Conservation (phyloP, 1,140 invertebrate genomes). For the Cydia amplana region DNA sequence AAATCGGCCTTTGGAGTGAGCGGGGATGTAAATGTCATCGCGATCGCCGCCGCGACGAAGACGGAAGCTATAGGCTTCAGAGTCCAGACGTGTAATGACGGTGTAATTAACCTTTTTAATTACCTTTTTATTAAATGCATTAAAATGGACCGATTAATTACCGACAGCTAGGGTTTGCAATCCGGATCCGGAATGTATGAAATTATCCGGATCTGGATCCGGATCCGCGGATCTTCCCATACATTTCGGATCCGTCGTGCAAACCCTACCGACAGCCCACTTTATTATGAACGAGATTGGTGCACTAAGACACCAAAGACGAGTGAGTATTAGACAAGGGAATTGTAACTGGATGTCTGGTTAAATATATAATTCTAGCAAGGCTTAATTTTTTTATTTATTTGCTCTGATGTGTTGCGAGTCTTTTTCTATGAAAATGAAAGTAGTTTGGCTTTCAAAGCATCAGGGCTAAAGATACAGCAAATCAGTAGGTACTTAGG, state of each 20-base stretch:
- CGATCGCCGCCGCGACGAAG: neutral
- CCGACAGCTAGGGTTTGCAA: neutral
- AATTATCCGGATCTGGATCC: too few species aligned
- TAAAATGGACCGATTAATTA: neutral
- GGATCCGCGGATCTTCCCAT: too few species aligned
- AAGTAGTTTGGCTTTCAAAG: too few species aligned
- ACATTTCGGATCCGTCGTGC: too few species aligned
- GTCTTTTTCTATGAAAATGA: too few species aligned
- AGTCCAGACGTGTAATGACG: constrained; percentile 7
- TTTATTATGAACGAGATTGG: neutral
- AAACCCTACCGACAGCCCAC: neutral
- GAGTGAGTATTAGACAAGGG: neutral
- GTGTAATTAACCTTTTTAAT: constrained; percentile 22
- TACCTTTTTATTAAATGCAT: neutral
- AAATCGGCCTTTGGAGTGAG: constrained; percentile 41
- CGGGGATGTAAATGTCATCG: constrained; percentile 40
- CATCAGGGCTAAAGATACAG: too few species aligned
- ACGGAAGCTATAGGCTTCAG: constrained; percentile 29
- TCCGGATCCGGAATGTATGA: too few species aligned
- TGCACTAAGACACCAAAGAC: neutral
- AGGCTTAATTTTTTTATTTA: too few species aligned
- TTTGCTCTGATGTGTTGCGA: too few species aligned
- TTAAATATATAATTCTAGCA: too few species aligned
- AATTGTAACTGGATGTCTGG: too few species aligned
- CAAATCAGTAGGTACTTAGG: too few species aligned